Evolutionary conservation across 1,140 invertebrate species (phyloP), one percentile per base, ranked within the genome.

Genomic region (Lethrus apterus): DNA sequence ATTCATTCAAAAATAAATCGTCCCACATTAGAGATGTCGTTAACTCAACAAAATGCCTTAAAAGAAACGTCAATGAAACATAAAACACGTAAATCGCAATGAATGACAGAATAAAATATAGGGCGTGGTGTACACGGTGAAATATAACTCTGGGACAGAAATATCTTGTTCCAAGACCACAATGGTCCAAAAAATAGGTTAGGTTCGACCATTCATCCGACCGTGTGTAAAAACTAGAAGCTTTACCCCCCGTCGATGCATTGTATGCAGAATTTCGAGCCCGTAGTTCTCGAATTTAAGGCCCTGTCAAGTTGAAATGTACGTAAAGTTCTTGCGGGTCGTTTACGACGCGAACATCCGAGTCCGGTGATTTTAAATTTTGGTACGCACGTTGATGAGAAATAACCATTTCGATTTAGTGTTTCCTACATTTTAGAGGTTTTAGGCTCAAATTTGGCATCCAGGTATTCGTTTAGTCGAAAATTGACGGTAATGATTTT

Each of bases 181-280:
- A 60, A 58, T 60, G 53, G 55, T 26, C 42, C 33, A 58, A 52
- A 55, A 56, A 60, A 58, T 60, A 58, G 56, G 50, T 58, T 55
- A 55, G 51, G 55, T 51, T 26, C 35, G 33, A 35, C 55, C 59
- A 62, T 62, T 62, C 59, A 62, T 48, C 51, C 50, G 45, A 23
- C 48, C 57, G 53, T 58, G 56, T 58, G 59, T 62, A 59, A 62
- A 62, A 59, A 62, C 59, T 62, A 51, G 59, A 54, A 62, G 59
- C 57, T 62, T 51, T 49, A 41, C 59, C 59, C 59, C 59, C 59
- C 44, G 51, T 42, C 38, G 59, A 10, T 58, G 44, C 45, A 54
- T 62, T 62, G 59, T 61, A 48, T 51, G 48, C 45, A 46, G 48
- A 50, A 52, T 51, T 57, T 43, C 47, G 31, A 34, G 29, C 24